Evolutionary conservation across 2,888 invertebrate species (phyloP).

Genomic region (Notocelia uddmanniana): DNA sequence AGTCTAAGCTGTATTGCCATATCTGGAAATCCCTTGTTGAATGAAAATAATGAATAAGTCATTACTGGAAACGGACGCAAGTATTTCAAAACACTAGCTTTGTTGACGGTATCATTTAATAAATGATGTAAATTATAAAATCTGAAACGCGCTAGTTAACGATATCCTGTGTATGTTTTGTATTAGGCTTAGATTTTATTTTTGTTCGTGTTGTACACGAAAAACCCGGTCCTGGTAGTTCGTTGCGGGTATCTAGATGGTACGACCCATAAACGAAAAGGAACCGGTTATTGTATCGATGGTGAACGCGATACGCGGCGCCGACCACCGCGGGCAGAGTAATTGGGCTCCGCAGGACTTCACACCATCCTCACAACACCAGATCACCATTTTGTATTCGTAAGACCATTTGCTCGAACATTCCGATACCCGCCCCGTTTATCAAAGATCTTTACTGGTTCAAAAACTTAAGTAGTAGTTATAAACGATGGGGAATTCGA

Average conservation of each 20-base stretch:
- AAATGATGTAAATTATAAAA: conserved; percentile 17
- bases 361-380: conserved; percentile 69
- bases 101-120: conserved; percentile 11
- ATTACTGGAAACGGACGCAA: conserved; percentile 62
- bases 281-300: conserved; percentile 81
- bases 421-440: conserved; percentile 35
- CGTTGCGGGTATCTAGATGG: conserved; percentile 60
- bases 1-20: conserved; percentile 56
- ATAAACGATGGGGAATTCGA: conserved; percentile 71
- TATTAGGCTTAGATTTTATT: conserved; percentile 21
- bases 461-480: conserved; percentile 62
- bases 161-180: conserved; percentile 20
- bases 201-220: conserved; percentile 50
- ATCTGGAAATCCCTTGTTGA: conserved; percentile 71
- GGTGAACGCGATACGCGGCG: conserved; percentile 78
- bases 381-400: conserved; percentile 41
- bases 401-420: conserved; percentile 47
- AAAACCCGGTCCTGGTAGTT: conserved; percentile 54
- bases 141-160: not conserved
- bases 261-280: conserved; percentile 75
- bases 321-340: conserved; percentile 80
- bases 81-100: conserved; percentile 39
- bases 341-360: conserved; percentile 85
- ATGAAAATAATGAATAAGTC: conserved; percentile 69
- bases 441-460: conserved; percentile 38